phyloP scores from a whole-genome alignment of 2,797 vertebrate species.

The Sebastes wilsoni region DNA sequence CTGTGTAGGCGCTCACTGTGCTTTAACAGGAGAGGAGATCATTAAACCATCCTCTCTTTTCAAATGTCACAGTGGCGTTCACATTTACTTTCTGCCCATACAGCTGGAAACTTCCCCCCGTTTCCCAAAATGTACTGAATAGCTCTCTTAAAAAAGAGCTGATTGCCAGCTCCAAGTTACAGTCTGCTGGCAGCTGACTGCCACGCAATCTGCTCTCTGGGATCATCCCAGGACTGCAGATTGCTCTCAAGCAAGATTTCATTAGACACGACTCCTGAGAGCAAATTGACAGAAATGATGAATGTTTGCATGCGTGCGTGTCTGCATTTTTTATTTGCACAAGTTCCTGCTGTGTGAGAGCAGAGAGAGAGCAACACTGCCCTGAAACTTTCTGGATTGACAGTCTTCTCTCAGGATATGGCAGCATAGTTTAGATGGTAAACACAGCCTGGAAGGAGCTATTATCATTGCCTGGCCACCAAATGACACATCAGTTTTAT shows the following conservation, averaged over 20 bases:
- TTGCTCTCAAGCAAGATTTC: conserved; percentile 21
- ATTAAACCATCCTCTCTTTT: conserved; percentile 26
- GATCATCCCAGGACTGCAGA: conserved; percentile 20
- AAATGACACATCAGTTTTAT: conserved; percentile 36
- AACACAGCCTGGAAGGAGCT: conserved; percentile 26
- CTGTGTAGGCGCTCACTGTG: background rate
- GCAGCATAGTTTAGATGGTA: conserved; percentile 34
- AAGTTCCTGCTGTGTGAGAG: background rate
- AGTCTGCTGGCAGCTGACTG: conserved; percentile 25
- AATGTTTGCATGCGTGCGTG: conserved; percentile 8
- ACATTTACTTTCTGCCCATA: conserved; percentile 8
- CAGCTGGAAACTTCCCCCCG: conserved; percentile 33
- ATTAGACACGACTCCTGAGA: conserved; percentile 12
- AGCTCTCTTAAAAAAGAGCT: conserved; percentile 36
- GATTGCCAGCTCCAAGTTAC: conserved; percentile 40
- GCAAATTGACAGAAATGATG: conserved; percentile 47
- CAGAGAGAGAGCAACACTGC: background rate
- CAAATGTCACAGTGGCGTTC: conserved; percentile 21
- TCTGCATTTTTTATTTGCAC: conserved; percentile 24
- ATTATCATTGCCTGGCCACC: conserved; percentile 34
- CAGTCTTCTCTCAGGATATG: conserved; percentile 25
- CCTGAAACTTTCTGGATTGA: conserved; percentile 23
- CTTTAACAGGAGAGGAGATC: conserved; percentile 32
- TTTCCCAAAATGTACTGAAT: conserved; percentile 23
- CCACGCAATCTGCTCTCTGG: conserved; percentile 26